These are phyloP conservation scores for Mesopsocus fuscifrons DNA, from an alignment of 2,888 invertebrate genomes.

Conservation along the genomic window DNA sequence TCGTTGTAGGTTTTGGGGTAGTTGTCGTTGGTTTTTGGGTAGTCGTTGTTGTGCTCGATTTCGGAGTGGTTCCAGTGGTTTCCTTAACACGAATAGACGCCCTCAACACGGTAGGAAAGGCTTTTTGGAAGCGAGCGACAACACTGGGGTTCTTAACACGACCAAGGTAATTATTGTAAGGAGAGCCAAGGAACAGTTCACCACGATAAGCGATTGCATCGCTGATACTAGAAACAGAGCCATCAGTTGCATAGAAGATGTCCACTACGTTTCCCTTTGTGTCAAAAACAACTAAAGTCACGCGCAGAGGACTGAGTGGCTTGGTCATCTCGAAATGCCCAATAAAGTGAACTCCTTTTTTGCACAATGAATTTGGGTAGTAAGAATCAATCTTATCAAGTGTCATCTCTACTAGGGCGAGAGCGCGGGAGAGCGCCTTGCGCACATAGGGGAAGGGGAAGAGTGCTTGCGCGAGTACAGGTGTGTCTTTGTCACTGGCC, in stretches of 20 bases:
- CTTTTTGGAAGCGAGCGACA: constrained; percentile 16
- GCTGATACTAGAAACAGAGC: constrained; percentile 32
- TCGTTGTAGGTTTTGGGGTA: constrained; percentile 16
- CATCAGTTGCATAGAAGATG: constrained; percentile 41
- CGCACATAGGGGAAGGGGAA: constrained; percentile 41
- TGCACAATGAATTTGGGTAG: constrained; percentile 42
- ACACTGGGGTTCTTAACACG: constrained; percentile 37
- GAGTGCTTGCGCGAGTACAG: constrained; percentile 32
- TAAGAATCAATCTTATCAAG: constrained; percentile 40
- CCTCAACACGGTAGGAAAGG: neutral
- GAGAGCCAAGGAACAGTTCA: constrained; percentile 45
- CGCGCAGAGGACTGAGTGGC: constrained; percentile 25
- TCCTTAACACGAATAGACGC: neutral
- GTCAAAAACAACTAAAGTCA: constrained; percentile 44
- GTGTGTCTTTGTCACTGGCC: constrained; percentile 35
- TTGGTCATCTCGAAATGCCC: constrained; percentile 38
- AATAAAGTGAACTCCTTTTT: constrained; percentile 21
- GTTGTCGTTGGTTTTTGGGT: constrained; percentile 13
- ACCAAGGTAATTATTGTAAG: constrained; percentile 43
- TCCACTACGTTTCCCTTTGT: constrained; percentile 53
- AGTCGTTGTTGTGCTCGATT: constrained; percentile 13
- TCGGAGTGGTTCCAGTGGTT: neutral
- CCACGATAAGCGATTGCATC: constrained; percentile 47
- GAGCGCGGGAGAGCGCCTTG: constrained; percentile 39
- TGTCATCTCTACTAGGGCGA: constrained; percentile 36